Conservation (phyloP, 2,113 vertebrate species). For the Pomatorhinus ruficollis region DNA sequence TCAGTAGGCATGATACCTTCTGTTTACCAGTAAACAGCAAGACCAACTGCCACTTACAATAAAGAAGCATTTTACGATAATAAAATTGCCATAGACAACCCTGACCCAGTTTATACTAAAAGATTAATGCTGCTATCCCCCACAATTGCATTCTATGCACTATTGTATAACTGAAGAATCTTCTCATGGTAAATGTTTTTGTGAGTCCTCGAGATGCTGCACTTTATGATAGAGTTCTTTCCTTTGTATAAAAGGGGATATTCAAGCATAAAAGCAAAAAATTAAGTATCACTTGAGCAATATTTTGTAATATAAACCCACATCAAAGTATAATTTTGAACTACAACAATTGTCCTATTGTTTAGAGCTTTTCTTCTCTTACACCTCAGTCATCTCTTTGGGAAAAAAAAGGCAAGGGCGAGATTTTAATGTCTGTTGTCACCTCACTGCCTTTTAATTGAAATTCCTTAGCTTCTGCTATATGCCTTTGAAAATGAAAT, state of each 20-base stretch:
- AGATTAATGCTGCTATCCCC: neutral
- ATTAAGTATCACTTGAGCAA: neutral
- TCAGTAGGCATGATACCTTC: neutral
- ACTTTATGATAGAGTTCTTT: neutral
- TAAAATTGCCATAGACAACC: neutral
- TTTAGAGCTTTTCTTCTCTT: neutral
- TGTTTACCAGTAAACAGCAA: neutral
- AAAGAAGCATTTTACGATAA: neutral
- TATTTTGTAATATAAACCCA: neutral
- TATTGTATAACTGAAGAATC: neutral
- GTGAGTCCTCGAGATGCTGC: neutral
- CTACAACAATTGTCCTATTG: neutral
- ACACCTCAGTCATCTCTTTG: neutral
- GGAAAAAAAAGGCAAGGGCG: neutral
- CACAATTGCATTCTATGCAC: neutral
- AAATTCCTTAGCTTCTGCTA: neutral
- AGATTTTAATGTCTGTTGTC: neutral
- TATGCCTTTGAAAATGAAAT: neutral
- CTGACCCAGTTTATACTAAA: neutral
- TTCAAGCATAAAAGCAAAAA: neutral
- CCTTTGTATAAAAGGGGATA: neutral
- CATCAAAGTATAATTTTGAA: neutral
- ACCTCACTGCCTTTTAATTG: neutral
- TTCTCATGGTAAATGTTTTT: neutral
- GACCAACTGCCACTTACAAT: neutral